Base-by-base conservation (phyloP, 2,888 invertebrate genomes). In the Chymomyza fuscimana region DNA sequence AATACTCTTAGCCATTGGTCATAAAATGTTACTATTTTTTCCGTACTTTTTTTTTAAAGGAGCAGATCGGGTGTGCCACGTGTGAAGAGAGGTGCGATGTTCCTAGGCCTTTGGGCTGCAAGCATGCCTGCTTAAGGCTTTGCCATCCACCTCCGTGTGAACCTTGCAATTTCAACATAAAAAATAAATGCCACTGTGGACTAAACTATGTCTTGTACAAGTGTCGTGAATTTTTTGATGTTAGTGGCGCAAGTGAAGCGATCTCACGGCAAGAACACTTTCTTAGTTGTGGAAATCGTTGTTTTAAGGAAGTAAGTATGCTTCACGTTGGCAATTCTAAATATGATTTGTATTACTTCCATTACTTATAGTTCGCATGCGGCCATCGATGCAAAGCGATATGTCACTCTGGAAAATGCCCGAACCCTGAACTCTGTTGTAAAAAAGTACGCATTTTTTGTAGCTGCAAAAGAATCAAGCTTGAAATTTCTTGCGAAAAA, bases 391-490 rank as follows among this genome's bases (percentile, higher is more conserved):
- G 97, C 89, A 92, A 93, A 50, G 92, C 94, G 7, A 93, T 93
- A 56, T 97, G 97, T 81, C 97, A 97, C 89, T 92, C 94, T 0
- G 96, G 96, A 0, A 84, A 90, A 0, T 97, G 97, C 88, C 93
- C 93, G 1, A 93, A 93, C 74, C 92, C 93, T 5, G 94, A 95
- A 73, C 90, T 92, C 0, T 98, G 98, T 89, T 94, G 94, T 68
- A 96, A 96, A 88, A 97, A 96, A 90, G 94, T 97, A 0, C 96
- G 96, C 90, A 91, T 97, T 0, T 93, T 93, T 69, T 98, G 98
- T 83, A 92, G 93, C 46, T 98, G 98, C 90, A 95, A 95, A 79
- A 94, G 95, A 70, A 91, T 96, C 7, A 97, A 95, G 90, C 94
- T 94, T 82, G 95, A 97, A 81, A 93, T 95, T 73, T 92, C 93